Percentiles rank a stretch among this genome's conserved stretches.
Conservation (phyloP, 2,888 invertebrate genomes). For the Icerya purchasi region DNA sequence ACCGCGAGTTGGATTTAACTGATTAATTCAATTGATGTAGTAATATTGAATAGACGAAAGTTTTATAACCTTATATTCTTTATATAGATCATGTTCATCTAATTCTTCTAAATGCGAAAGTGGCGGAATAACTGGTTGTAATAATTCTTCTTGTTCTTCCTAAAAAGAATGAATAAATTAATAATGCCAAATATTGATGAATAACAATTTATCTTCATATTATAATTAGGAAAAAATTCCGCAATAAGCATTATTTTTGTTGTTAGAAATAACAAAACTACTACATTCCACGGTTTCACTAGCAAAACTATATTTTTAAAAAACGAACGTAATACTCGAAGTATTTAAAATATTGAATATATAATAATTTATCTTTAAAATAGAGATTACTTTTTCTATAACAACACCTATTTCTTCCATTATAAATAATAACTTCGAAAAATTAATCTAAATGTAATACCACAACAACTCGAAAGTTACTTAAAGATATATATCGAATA, state of each 20-base stretch:
- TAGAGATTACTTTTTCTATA: conserved; percentile 46
- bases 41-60: neutral
- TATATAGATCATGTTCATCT: conserved; percentile 82
- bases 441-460: too few relatives aligned
- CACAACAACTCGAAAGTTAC: too few relatives aligned
- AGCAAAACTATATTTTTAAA: too few relatives aligned
- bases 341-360: too few relatives aligned
- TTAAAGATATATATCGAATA: too few relatives aligned
- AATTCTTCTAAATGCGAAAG: conserved; percentile 40
- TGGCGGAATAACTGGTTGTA: neutral
- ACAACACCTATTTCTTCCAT: conserved; percentile 71
- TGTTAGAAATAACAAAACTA: too few relatives aligned
- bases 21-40: too few relatives aligned
- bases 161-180: neutral
- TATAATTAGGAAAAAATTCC: neutral
- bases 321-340: too few relatives aligned
- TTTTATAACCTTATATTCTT: conserved; percentile 64
- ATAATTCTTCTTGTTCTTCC: neutral
- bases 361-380: neutral
- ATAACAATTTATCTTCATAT: neutral
- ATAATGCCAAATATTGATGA: neutral
- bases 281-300: too few relatives aligned
- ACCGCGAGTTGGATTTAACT: too few relatives aligned
- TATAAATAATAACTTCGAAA: too few relatives aligned
- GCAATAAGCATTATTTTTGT: neutral